phyloP scores from a whole-genome alignment of 2,113 vertebrate genomes.

The Ondatra zibethicus region DNA sequence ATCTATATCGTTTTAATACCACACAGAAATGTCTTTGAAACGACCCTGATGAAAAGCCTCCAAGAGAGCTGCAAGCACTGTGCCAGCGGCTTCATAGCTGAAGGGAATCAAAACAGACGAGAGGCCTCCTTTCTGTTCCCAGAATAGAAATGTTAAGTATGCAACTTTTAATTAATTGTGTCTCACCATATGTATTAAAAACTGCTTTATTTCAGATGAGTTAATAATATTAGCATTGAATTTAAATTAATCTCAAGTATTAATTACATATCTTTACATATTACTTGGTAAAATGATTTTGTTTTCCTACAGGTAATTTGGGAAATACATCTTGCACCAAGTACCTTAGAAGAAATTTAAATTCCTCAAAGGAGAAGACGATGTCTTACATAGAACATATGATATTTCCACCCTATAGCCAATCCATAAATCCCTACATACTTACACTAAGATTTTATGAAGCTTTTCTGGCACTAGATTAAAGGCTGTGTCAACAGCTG shows the following conservation, averaged over 20 bases:
- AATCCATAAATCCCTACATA: conserved; percentile 44
- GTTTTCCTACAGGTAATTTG: conserved; percentile 35
- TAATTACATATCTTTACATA: conserved; percentile 9
- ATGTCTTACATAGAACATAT: neutral
- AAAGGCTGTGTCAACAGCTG: conserved; percentile 45
- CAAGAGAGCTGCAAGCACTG: neutral
- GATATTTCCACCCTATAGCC: neutral
- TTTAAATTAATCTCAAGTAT: conserved; percentile 52
- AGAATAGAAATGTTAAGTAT: conserved; percentile 20
- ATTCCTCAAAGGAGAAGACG: conserved; percentile 3
- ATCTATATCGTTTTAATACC: neutral
- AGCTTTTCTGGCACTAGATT: conserved; percentile 13
- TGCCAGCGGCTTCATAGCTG: neutral
- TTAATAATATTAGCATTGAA: conserved; percentile 7
- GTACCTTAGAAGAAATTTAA: neutral
- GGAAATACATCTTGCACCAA: neutral
- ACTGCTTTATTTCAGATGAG: conserved; percentile 5
- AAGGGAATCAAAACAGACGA: neutral
- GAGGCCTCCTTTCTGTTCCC: neutral
- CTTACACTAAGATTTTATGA: conserved; percentile 43
- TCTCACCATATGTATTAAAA: conserved; percentile 16
- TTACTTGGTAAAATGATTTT: neutral
- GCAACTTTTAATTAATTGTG: conserved; percentile 48
- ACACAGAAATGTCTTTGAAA: neutral
- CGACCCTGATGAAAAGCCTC: neutral